Evolutionary conservation across 2,797 vertebrate genomes (phyloP).

Genomic region (Leptodactylus fallax): DNA sequence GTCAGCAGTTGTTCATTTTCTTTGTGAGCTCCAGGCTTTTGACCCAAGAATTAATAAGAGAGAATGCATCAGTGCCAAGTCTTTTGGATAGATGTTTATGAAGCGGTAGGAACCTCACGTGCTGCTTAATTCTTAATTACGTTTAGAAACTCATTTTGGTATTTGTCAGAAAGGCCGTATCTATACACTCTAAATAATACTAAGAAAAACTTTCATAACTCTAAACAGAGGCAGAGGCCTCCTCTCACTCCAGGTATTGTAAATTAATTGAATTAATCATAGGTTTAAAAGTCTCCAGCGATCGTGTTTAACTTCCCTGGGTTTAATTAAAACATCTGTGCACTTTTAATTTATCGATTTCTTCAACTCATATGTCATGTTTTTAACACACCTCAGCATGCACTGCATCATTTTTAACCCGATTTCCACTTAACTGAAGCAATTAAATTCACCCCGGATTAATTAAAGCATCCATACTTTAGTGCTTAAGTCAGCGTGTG

Average conservation of each 20-base stretch:
- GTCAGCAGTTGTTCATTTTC: not conserved
- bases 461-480: conserved; percentile 85
- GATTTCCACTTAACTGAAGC: conserved; percentile 86
- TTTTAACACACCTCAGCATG: conserved; percentile 86
- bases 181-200: conserved; percentile 71
- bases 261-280: conserved; percentile 88
- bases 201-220: conserved; percentile 77
- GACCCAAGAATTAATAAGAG: conserved; percentile 14
- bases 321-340: conserved; percentile 89
- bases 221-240: conserved; percentile 78
- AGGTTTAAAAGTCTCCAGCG: conserved; percentile 83
- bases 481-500: conserved; percentile 81
- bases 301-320: conserved; percentile 82
- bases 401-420: conserved; percentile 85
- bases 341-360: conserved; percentile 87
- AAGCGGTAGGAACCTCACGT: conserved; percentile 6
- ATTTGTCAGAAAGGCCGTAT: conserved; percentile 71
- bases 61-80: not conserved
- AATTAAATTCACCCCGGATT: conserved; percentile 87
- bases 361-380: conserved; percentile 85
- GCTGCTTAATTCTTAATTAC: conserved; percentile 70
- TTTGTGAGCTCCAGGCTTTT: not conserved
- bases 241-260: conserved; percentile 84
- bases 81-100: not conserved
- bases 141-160: conserved; percentile 65